Percentiles rank a stretch among this genome's conserved stretches.
phyloP scores from a whole-genome alignment of 2,113 vertebrate species.

The Condylura cristata region DNA sequence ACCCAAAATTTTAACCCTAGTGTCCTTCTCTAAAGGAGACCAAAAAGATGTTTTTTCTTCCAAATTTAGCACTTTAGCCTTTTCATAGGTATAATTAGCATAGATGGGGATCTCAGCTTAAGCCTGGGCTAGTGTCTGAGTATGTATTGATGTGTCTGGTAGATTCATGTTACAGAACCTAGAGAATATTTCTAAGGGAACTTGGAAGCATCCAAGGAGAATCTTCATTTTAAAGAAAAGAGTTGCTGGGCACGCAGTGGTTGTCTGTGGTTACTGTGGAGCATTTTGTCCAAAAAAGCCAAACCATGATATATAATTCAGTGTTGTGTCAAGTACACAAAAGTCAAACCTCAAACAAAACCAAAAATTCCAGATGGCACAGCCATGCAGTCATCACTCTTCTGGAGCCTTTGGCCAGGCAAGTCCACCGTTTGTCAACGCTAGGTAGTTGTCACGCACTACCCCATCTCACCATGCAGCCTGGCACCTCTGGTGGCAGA shows the following conservation, averaged over 20 bases:
- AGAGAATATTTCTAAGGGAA: background rate
- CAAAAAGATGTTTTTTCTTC: slow-evolving; percentile 21
- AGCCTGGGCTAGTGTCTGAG: background rate
- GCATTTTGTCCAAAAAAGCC: background rate
- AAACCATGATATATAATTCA: background rate
- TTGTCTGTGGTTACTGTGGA: background rate
- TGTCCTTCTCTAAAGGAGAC: background rate
- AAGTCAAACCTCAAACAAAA: background rate
- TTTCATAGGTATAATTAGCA: background rate
- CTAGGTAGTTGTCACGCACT: background rate
- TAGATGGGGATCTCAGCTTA: background rate
- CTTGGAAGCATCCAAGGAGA: background rate
- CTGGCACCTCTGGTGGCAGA: background rate
- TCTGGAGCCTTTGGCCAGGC: background rate
- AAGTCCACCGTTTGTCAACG: background rate
- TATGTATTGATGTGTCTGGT: background rate
- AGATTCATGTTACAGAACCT: background rate
- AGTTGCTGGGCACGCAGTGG: background rate
- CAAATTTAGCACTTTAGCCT: slow-evolving; percentile 4
- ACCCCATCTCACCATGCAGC: accelerated
- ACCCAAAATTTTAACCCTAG: background rate
- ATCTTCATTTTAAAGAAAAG: background rate
- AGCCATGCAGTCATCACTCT: background rate
- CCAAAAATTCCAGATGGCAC: background rate
- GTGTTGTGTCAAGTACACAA: background rate